Evolutionary conservation across 2,113 vertebrate species (phyloP), one percentile per base, ranked within the genome.

Genomic region (Polypterus senegalus): DNA sequence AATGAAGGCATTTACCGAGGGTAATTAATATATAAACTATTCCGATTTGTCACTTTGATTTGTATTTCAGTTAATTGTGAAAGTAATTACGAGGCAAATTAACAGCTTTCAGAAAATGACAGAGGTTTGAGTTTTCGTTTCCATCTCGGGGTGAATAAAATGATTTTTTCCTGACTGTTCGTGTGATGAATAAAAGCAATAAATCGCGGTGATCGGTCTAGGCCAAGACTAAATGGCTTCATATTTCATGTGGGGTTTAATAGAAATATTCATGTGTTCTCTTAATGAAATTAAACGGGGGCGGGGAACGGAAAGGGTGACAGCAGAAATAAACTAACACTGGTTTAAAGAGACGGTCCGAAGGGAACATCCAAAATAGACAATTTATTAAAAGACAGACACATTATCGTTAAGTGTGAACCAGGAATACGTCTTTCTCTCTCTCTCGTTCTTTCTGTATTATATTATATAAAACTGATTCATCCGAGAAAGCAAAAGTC

Each of bases 51-150:
- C 93, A 96, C 77, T 69, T 84, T 94, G 93, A 98, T 97, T 94
- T 96, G 93, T 98, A 91, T 93, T 92, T 92, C 81, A 91, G 86
- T 93, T 98, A 95, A 97, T 95, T 96, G 92, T 94, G 89, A 93
- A 92, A 89, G 92, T 95, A 94, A 97, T 97, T 96, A 94, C 84
- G 82, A 88, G 80, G 84, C 87, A 88, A 91, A 92, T 94, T 88
- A 94, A 92, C 90, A 91, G 91, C 90, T 93, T 90, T 92, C 86
- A 88, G 87, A 85, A 87, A 91, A 92, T 92, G 89, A 88, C 86
- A 84, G 76, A 76, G 87, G 83, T 82, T 89, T 87, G 81, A 82
- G 74, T 79, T 91, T 91, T 88, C 85, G 88, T 83, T 86, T 88
- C 88, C 87, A 89, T 94, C 86, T 67, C 84, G 82, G 82, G 83